Evolutionary conservation across 2,888 invertebrate genomes (phyloP), one percentile per base, ranked within the genome.

Genomic region (Leucozona laternaria): DNA sequence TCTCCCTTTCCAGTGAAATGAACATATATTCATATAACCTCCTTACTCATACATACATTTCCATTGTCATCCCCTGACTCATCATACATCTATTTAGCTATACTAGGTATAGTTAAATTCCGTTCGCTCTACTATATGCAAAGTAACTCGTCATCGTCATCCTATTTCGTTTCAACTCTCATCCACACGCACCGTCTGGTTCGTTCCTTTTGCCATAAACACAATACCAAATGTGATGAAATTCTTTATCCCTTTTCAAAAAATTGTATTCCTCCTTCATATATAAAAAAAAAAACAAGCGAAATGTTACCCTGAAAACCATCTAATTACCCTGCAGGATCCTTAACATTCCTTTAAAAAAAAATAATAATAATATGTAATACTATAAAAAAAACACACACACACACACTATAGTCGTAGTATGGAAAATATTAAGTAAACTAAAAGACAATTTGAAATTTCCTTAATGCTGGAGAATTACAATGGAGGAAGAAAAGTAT

Each of bases 381-480:
- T 50, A 50, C 10, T 7, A 15, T 20, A 31, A 6, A 7, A 31
- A 31, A 8, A 31, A 31, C 0, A 20, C 15, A 66, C 13, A 31
- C 7, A 22, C 20, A 40, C 28, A 48, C 40, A 20, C 28, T 58
- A 58, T 58, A 13, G 20, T 58, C 34, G 31, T n/a, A 2, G 50
- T 45, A 79, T 53, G 53, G 17, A 60, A 71, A 71, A 37, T 50
- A 60, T 58, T 53, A 76, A 37, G 57, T 60, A 79, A 37, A 58
- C 57, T 62, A 71, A 84, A 66, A 71, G 71, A 80, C 79, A 76
- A 84, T 84, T 84, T 79, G 64, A 75, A 83, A 75, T 84, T 71
- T 79, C 75, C 75, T 58, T 70, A 84, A 79, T 84, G 83, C 57
- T 70, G 48, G 31, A 79, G 43, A 45, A 57, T 79, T 75, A 83